Evolutionary conservation across 2,888 invertebrate species (phyloP).

Genomic region (Stomorhina lunata): DNA sequence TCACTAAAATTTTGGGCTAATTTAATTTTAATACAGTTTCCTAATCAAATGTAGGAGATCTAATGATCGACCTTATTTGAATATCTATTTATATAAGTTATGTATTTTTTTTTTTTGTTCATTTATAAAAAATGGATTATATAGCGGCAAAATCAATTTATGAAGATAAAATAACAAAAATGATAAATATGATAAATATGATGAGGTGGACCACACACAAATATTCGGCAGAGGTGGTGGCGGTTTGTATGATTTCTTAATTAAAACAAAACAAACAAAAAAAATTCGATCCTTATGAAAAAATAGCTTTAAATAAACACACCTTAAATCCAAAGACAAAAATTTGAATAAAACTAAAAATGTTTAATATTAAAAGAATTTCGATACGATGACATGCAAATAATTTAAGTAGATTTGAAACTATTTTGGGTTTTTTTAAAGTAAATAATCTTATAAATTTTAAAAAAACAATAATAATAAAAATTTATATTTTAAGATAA

Average conservation of each 20-base stretch:
- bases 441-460: background rate
- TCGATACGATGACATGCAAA: constrained; percentile 18
- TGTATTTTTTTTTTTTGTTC: background rate
- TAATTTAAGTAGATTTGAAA: background rate
- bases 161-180: background rate
- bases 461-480: background rate
- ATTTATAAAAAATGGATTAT: background rate
- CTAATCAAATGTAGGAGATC: background rate
- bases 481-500: background rate
- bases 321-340: constrained; percentile 13
- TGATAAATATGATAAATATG: background rate
- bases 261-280: constrained; percentile 28
- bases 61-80: background rate
- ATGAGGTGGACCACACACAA: constrained; percentile 34
- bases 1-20: too few species aligned
- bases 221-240: background rate
- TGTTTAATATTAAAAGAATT: background rate
- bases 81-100: background rate
- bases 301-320: background rate
- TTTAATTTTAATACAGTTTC: too few species aligned
- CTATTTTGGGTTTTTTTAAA: background rate
- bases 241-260: constrained; percentile 50
- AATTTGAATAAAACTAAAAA: constrained; percentile 1
- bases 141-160: background rate
- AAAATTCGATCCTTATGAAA: constrained; percentile 27